Evolutionary conservation across 2,113 vertebrate species (phyloP), one percentile per base, ranked within the genome.

Genomic region (Equus przewalskii): DNA sequence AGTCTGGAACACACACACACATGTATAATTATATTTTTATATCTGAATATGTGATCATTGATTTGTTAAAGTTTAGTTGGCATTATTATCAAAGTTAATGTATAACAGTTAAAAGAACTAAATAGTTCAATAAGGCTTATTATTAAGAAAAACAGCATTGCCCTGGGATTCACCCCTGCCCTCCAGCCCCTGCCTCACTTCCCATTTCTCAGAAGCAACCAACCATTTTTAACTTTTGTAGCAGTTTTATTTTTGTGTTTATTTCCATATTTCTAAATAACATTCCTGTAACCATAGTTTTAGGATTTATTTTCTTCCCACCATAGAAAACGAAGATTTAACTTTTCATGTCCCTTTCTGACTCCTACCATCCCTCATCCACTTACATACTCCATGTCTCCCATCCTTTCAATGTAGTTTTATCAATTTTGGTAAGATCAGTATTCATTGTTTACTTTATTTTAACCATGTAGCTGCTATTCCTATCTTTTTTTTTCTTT

Each of bases 31-130:
- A 22, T 84, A 28, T 85, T 28, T 72, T 10, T 93, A 24, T 75
- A 41, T 41, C 36, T 41, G 44, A 78, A 58, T 58, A 76, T 76
- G 6, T 60, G 19, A 85, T 79, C 24, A 51, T 15, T 79, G 70
- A 78, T 86, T 41, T 41, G 36, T 41, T 41, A 92, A 79, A 94
- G 33, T 78, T 83, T 83, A 90, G 94, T 92, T 92, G 72, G 19
- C 60, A 44, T 80, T 56, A 4, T 70, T 70, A 54, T 30, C 62
- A 95, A 44, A 92, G 51, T 44, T 67, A 86, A 65, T 56, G 22
- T 75, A 24, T 73, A 75, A 81, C 14, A 86, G 26, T 72, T 72
- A 72, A 28, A 73, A 80, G 56, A 81, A 21, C 9, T 30, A 64
- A 56, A 72, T 2, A 44, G 28, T 70, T 92, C 44, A 81, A 15